Evolutionary conservation across 2,113 vertebrate species (phyloP).

Genomic region (Sturnus vulgaris): DNA sequence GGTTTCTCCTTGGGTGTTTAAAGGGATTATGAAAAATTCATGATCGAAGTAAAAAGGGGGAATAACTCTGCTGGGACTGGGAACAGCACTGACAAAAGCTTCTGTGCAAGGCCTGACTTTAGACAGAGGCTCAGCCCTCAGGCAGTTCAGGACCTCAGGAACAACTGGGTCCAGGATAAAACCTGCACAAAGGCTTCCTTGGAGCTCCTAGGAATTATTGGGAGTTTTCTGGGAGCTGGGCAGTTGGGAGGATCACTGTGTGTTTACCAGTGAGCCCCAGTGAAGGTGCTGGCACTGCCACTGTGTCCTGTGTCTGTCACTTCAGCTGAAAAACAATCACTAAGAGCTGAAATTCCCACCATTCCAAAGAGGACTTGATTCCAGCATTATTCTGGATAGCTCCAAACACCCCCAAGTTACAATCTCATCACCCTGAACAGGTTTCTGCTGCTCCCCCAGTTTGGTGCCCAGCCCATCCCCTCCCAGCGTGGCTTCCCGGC

Average conservation of each 20-base stretch:
- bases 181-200: background rate
- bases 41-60: background rate
- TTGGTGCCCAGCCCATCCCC: background rate
- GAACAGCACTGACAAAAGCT: background rate
- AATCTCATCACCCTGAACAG: background rate
- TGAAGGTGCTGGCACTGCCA: background rate
- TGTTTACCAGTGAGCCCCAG: background rate
- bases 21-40: background rate
- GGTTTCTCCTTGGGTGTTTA: background rate
- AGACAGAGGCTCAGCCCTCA: background rate
- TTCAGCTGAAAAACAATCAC: background rate
- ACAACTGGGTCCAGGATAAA: background rate
- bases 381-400: background rate
- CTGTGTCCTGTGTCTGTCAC: background rate
- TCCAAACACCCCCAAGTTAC: background rate
- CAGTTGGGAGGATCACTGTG: background rate
- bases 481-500: constrained; percentile 8
- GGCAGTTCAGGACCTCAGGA: background rate
- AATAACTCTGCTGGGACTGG: background rate
- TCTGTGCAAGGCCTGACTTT: background rate
- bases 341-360: background rate
- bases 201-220: background rate
- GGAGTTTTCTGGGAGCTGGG: background rate
- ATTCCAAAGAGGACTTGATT: background rate
- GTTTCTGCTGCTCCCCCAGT: background rate